Percentiles rank a stretch among this genome's conserved stretches.
Evolutionary conservation across 1,140 invertebrate species (phyloP).

Genomic region (Drosophila sproati): DNA sequence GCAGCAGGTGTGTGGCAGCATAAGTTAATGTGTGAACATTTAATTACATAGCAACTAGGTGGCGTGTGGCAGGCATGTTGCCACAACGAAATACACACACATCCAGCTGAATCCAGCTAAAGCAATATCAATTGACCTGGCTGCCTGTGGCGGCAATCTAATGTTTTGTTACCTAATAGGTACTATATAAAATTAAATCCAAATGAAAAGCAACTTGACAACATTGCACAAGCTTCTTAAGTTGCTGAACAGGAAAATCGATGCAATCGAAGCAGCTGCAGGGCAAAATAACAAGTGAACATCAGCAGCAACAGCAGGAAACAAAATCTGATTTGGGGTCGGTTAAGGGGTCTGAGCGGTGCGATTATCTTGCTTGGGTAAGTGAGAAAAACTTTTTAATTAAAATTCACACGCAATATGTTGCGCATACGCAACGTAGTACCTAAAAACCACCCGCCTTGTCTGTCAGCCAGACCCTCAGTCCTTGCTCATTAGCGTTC

Average conservation of each 20-base stretch:
- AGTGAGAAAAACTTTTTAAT: constrained; percentile 80
- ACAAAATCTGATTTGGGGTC: constrained; percentile 51
- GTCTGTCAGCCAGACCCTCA: constrained; percentile 13
- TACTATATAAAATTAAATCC: constrained; percentile 58
- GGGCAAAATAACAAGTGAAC: constrained; percentile 12
- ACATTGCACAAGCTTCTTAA: constrained; percentile 16
- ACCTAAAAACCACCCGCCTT: background rate
- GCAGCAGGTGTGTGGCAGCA: constrained; percentile 39
- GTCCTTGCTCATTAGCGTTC: constrained; percentile 71
- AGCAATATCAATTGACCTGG: constrained; percentile 59
- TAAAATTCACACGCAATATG: constrained; percentile 83
- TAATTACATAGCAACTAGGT: constrained; percentile 50
- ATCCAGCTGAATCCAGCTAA: background rate
- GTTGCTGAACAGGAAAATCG: constrained; percentile 60
- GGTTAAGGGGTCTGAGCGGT: background rate
- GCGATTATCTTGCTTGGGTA: constrained; percentile 72
- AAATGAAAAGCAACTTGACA: constrained; percentile 60
- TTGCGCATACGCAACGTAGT: constrained; percentile 72
- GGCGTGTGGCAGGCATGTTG: background rate
- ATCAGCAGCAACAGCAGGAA: constrained; percentile 11
- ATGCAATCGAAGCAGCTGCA: constrained; percentile 64
- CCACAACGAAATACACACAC: constrained; percentile 37
- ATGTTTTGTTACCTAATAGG: constrained; percentile 38
- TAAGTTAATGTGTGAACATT: constrained; percentile 54
- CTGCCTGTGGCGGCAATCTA: constrained; percentile 50